Evolutionary conservation across 2,888 invertebrate genomes (phyloP).

Genomic region (Apeira syringaria): DNA sequence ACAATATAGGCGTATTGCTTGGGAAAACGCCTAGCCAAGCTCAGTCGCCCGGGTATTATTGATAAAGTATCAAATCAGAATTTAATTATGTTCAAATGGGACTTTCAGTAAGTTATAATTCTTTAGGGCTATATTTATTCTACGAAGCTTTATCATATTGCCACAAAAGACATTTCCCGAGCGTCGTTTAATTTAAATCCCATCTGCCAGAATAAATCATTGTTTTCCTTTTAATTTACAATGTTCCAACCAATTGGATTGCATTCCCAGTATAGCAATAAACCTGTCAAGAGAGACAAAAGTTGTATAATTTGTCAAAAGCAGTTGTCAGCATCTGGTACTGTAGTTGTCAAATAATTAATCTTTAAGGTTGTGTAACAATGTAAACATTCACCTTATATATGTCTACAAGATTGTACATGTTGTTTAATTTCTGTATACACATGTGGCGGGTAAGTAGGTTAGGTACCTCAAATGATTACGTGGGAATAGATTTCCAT

Average conservation of each 20-base stretch:
- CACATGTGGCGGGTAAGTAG: no score
- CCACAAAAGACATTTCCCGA: slow-evolving; percentile 11
- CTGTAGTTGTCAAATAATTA: slow-evolving; percentile 47
- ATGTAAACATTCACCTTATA: slow-evolving; percentile 11
- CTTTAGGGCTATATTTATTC: background rate
- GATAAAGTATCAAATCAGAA: no score
- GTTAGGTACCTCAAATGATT: no score
- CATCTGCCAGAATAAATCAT: slow-evolving; percentile 21
- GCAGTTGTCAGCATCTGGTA: slow-evolving; percentile 47
- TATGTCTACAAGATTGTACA: slow-evolving; percentile 6
- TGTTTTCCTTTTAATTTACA: slow-evolving; percentile 30
- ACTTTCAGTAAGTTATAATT: background rate
- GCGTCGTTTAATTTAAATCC: slow-evolving; percentile 20
- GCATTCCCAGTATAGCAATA: slow-evolving; percentile 40
- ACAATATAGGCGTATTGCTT: no score
- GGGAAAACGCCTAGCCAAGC: no score
- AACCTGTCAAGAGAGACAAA: slow-evolving; percentile 51
- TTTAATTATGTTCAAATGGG: no score
- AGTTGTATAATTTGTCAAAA: slow-evolving; percentile 53
- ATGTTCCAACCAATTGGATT: slow-evolving; percentile 27
- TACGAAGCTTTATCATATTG: slow-evolving; percentile 10
- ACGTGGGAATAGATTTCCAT: no score
- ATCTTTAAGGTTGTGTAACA: slow-evolving; percentile 22
- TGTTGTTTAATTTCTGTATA: no score
- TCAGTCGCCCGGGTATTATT: no score